A percentile compares a stretch with the other conserved stretches of the same genome.
phyloP scores from a whole-genome alignment of 2,888 invertebrate species.

The Yponomeuta evonymella region DNA sequence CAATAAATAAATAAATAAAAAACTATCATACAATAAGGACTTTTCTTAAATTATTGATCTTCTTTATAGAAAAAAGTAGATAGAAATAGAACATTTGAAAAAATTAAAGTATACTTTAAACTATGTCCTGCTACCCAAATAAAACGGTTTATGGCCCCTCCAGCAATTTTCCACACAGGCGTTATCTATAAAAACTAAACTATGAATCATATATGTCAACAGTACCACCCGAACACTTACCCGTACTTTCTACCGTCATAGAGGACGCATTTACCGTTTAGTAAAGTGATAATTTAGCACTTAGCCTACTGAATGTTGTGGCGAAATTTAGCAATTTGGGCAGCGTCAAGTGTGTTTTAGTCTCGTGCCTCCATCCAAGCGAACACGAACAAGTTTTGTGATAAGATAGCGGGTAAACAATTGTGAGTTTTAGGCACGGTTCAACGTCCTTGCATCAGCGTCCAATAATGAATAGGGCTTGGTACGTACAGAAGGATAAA shows the following conservation, averaged over 20 bases:
- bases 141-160: too few species aligned
- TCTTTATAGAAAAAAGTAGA: too few species aligned
- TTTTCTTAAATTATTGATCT: too few species aligned
- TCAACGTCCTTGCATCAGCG: slow-evolving; percentile 33
- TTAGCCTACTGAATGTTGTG: not conserved
- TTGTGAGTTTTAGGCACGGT: slow-evolving; percentile 47
- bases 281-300: not conserved
- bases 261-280: not conserved
- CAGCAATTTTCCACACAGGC: too few species aligned
- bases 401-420: slow-evolving; percentile 51
- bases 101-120: too few species aligned
- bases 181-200: too few species aligned
- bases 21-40: too few species aligned
- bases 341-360: not conserved
- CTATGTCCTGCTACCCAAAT: too few species aligned
- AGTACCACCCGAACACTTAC: not conserved
- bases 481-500: not conserved
- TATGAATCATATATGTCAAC: too few species aligned
- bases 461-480: not conserved
- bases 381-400: slow-evolving; percentile 22
- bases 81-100: too few species aligned
- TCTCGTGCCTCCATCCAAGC: slow-evolving; percentile 1
- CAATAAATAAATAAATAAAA: too few species aligned
- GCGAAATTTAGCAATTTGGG: not conserved
- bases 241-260: not conserved